Conservation (phyloP, 64 coral and sea anemone genomes). For the Pocillopora damicornis region DNA sequence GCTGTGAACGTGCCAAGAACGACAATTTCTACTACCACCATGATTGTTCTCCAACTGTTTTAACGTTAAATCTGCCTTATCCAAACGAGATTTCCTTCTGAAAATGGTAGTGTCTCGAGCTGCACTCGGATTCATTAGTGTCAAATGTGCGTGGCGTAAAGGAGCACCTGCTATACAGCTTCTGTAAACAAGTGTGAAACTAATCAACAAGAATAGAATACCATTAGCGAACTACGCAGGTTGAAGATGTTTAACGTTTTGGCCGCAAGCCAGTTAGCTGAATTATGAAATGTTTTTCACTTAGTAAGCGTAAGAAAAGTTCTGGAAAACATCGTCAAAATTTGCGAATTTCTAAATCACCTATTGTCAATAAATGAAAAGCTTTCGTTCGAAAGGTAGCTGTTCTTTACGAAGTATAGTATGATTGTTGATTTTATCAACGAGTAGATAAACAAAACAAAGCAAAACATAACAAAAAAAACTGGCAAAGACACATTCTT, state of each 20-base stretch:
- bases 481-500: too few relatives aligned
- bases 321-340: neutral
- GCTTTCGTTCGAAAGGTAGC: too few relatives aligned
- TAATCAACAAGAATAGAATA: neutral
- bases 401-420: too few relatives aligned
- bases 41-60: neutral
- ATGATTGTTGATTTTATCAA: too few relatives aligned
- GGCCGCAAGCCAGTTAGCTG: neutral
- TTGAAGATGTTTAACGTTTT: neutral
- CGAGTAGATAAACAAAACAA: too few relatives aligned
- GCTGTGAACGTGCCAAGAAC: conserved; percentile 39
- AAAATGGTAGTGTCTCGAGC: neutral
- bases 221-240: neutral
- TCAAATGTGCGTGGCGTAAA: neutral
- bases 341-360: neutral
- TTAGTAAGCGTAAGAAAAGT: neutral
- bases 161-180: too few relatives aligned
- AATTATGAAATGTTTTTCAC: neutral
- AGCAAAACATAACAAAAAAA: too few relatives aligned
- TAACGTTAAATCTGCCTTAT: neutral
- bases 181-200: neutral
- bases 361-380: too few relatives aligned
- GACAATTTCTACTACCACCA: conserved; percentile 50
- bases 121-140: neutral
- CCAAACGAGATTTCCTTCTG: neutral